Evolutionary conservation across 1,140 invertebrate genomes (phyloP), one percentile per base, ranked within the genome.

Genomic region (Bombus confusus): DNA sequence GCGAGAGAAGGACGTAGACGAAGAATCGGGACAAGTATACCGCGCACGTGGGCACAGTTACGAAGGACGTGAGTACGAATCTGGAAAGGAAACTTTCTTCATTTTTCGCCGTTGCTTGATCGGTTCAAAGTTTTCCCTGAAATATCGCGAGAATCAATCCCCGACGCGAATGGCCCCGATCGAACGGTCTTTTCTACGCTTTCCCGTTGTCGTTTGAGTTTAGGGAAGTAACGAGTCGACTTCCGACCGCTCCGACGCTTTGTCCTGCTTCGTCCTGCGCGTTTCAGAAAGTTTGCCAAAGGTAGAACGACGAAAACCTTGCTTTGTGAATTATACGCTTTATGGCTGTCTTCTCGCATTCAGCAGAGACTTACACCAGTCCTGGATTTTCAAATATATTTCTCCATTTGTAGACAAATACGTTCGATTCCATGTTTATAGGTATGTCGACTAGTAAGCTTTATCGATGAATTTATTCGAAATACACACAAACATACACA

Each of bases 111-210:
- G 66, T 72, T 39, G 75, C 80, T 72, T 43, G 43, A 47, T 76
- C 85, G 73, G 71, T 43, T 43, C 15, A 83, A 90, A 90, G 74
- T 90, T 91, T 87, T 71, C 15, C 57, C 86, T 92, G 92, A 93
- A 94, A 94, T 94, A 93, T 93, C 90, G 90, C 85, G 90, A 91
- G 91, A 94, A 95, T 95, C 94, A 94, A 95, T 95, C 93, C 92
- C 85, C 89, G 68, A 87, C 92, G 85, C 88, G 91, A 91, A 87
- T 91, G 88, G 89, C 82, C 83, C 78, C 76, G 87, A 89, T 89
- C 83, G 85, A 88, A 78, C 72, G 34, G 47, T 85, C 86, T 89
- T 84, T 92, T 74, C 74, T 79, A 76, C 82, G 39, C 66, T 88
- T 86, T 85, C 75, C 31, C 81, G 66, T 39, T 80, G 84, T 78